Evolutionary conservation across 37 sponge, comb jelly and placozoan species (phyloP).

Genomic region (Hexactinellida sp.): DNA sequence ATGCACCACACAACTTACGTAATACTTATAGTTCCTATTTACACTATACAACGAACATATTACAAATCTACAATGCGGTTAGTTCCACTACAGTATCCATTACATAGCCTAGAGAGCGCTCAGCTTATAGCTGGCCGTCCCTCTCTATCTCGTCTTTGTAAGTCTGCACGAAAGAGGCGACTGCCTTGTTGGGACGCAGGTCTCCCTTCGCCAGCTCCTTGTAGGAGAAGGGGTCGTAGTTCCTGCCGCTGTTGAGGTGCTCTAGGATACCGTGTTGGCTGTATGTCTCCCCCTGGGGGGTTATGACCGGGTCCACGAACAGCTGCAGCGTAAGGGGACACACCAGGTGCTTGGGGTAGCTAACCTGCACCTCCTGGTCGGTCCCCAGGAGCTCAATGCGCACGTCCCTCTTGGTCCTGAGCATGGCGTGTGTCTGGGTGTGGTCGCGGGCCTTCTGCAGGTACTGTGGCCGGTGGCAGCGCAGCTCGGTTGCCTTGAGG

Average conservation of each 20-base stretch:
- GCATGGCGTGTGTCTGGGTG: neutral
- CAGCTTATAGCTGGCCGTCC: neutral
- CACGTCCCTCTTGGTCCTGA: neutral
- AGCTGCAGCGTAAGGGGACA: neutral
- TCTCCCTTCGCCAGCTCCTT: neutral
- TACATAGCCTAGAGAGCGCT: no score
- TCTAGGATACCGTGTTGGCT: neutral
- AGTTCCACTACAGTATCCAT: no score
- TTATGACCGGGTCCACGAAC: neutral
- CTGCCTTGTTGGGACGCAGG: neutral
- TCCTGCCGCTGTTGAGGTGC: neutral
- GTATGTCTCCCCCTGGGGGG: neutral
- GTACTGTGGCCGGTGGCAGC: neutral
- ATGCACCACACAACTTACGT: no score
- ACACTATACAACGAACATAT: no score
- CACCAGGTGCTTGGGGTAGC: neutral
- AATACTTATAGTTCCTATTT: no score
- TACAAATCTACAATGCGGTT: no score
- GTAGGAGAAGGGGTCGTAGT: neutral
- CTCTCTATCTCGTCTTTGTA: neutral
- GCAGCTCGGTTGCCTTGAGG: neutral
- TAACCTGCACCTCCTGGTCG: neutral
- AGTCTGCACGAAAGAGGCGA: neutral
- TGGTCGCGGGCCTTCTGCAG: neutral
- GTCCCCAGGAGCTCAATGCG: neutral